Conservation (phyloP, 2,888 invertebrate species). For the Amphipoea oculea region DNA sequence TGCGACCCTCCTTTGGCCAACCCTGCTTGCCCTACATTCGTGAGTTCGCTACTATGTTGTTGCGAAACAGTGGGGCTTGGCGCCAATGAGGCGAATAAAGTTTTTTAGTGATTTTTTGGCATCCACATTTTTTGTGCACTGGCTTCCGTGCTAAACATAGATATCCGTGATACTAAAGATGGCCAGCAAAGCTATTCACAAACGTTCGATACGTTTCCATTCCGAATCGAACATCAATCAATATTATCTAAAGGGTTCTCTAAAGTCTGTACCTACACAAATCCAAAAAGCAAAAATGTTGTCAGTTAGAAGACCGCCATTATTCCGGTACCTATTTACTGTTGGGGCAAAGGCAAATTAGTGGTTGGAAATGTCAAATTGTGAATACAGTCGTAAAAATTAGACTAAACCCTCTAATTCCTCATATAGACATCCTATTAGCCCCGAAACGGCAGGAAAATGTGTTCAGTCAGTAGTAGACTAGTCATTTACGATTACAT, state of each 20-base stretch:
- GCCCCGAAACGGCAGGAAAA: neutral
- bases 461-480: neutral
- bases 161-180: neutral
- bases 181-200: too few species aligned
- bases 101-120: constrained; percentile 3
- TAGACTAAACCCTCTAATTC: neutral
- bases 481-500: neutral
- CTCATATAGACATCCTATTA: neutral
- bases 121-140: neutral
- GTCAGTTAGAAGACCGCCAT: too few species aligned
- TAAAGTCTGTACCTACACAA: too few species aligned
- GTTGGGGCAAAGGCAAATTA: too few species aligned
- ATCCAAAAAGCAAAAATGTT: too few species aligned
- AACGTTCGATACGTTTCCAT: neutral
- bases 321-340: too few species aligned
- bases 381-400: neutral
- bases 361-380: too few species aligned
- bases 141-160: neutral
- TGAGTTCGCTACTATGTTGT: constrained; percentile 37
- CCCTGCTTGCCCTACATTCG: constrained; percentile 59
- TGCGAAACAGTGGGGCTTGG: constrained; percentile 42
- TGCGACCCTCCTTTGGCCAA: constrained; percentile 49
- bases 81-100: constrained; percentile 32
- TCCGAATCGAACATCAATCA: neutral
- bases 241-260: too few species aligned